Evolutionary conservation across 2,888 invertebrate genomes (phyloP).

Genomic region (Agrochola litura): DNA sequence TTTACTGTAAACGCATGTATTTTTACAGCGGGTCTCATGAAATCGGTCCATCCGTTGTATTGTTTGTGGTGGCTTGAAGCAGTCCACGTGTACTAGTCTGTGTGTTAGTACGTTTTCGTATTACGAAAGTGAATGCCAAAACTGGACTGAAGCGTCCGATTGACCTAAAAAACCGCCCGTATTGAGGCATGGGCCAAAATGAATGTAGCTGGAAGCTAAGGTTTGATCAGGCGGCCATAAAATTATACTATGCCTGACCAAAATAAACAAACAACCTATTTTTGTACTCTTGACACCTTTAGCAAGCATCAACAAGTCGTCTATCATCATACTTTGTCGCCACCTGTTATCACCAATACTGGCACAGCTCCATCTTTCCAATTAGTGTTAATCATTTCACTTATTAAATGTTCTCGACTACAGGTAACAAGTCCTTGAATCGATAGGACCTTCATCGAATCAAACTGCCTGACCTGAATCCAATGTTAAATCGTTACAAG

Average conservation of each 20-base stretch:
- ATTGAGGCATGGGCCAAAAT: slow-evolving; percentile 29
- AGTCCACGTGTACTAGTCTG: background rate
- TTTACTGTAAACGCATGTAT: slow-evolving; percentile 16
- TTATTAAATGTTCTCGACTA: slow-evolving; percentile 30
- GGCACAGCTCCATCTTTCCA: slow-evolving; percentile 46
- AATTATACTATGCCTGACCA: background rate
- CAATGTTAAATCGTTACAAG: slow-evolving; percentile 66
- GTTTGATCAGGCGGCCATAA: background rate
- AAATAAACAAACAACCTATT: slow-evolving; percentile 31
- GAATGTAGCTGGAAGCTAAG: background rate
- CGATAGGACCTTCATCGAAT: slow-evolving; percentile 45
- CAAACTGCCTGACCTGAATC: slow-evolving; percentile 55
- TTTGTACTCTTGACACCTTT: slow-evolving; percentile 22
- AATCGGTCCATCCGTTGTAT: background rate
- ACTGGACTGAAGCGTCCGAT: slow-evolving; percentile 23
- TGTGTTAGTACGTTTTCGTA: slow-evolving; percentile 10
- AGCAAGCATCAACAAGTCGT: slow-evolving; percentile 22
- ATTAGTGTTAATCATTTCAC: slow-evolving; percentile 30
- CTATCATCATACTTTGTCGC: slow-evolving; percentile 31
- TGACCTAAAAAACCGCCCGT: slow-evolving; percentile 29
- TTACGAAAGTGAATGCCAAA: slow-evolving; percentile 14
- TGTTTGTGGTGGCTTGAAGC: background rate
- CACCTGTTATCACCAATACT: slow-evolving; percentile 24
- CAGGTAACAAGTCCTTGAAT: slow-evolving; percentile 55
- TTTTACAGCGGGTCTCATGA: slow-evolving; percentile 2